Conservation (phyloP, 2,888 invertebrate species). For the Drosophila paramelanica region DNA sequence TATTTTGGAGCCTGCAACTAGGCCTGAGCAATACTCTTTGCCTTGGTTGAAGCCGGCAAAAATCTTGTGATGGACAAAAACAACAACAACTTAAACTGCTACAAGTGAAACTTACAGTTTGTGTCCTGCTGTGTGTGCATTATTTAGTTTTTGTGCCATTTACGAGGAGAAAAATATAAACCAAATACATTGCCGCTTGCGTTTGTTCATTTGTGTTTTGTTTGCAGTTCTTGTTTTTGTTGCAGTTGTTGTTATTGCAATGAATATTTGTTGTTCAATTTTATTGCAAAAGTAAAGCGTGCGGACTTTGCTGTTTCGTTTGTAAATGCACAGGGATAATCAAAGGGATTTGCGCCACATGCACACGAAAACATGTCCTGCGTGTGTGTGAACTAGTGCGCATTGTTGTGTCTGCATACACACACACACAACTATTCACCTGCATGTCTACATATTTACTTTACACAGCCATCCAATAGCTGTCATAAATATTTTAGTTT, state of each 20-base stretch:
- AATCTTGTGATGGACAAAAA: slow-evolving; percentile 3
- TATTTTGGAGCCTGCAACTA: not conserved
- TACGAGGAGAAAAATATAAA: slow-evolving; percentile 10
- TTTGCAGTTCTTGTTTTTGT: slow-evolving; percentile 5
- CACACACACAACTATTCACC: not conserved
- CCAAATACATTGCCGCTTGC: slow-evolving; percentile 25
- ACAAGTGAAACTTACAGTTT: slow-evolving; percentile 19
- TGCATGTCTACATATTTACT: slow-evolving; percentile 30
- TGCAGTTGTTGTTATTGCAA: slow-evolving; percentile 37
- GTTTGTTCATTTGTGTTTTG: slow-evolving; percentile 25
- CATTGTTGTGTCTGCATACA: not conserved
- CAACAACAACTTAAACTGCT: slow-evolving; percentile 9
- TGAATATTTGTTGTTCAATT: slow-evolving; percentile 65
- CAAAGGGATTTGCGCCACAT: slow-evolving; percentile 63
- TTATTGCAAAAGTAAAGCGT: slow-evolving; percentile 56
- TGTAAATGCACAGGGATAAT: slow-evolving; percentile 63
- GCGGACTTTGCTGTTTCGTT: slow-evolving; percentile 53
- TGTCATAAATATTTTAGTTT: slow-evolving; percentile 69
- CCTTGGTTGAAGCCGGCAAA: slow-evolving; percentile 8
- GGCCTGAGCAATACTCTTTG: slow-evolving; percentile 7
- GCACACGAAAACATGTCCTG: slow-evolving; percentile 37
- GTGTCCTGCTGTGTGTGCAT: slow-evolving; percentile 38
- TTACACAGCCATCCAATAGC: slow-evolving; percentile 41
- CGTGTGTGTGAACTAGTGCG: slow-evolving; percentile 4
- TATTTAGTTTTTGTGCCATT: slow-evolving; percentile 53